A percentile compares a stretch with the other conserved stretches of the same genome.
These are phyloP conservation scores for Drosophila nasuta DNA, from an alignment of 1,140 invertebrate genomes.

Conservation along the genomic window DNA sequence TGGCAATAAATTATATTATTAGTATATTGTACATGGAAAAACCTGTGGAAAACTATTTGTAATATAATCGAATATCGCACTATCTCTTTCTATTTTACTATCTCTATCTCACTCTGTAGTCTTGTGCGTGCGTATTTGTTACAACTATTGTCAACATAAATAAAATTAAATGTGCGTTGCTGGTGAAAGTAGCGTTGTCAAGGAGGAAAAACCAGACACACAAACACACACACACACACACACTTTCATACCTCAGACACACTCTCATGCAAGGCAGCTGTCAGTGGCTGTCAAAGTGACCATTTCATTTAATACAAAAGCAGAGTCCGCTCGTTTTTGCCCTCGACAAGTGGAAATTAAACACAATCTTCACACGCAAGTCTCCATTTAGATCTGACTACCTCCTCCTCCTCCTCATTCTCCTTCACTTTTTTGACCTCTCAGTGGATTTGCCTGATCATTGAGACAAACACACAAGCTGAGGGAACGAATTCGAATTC, in stretches of 20 bases:
- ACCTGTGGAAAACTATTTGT: slow-evolving; percentile 64
- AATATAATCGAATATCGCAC: slow-evolving; percentile 58
- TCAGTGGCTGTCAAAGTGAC: slow-evolving; percentile 78
- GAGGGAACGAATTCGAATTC: not conserved
- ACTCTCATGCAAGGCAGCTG: slow-evolving; percentile 38
- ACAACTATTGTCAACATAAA: slow-evolving; percentile 80
- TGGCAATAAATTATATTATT: slow-evolving; percentile 81
- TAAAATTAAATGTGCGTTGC: slow-evolving; percentile 74
- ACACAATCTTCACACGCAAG: slow-evolving; percentile 48
- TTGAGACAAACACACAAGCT: slow-evolving; percentile 22
- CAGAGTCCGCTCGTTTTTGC: slow-evolving; percentile 47
- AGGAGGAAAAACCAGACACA: slow-evolving; percentile 24
- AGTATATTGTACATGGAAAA: slow-evolving; percentile 44
- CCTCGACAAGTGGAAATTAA: slow-evolving; percentile 73
- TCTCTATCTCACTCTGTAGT: slow-evolving; percentile 16
- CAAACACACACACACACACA: slow-evolving; percentile 25
- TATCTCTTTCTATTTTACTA: slow-evolving; percentile 6
- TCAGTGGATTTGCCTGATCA: slow-evolving; percentile 54
- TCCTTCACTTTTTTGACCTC: not conserved
- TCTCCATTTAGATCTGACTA: not conserved
- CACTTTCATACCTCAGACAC: slow-evolving; percentile 11
- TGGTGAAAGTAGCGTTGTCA: slow-evolving; percentile 45
- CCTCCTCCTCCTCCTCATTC: not conserved
- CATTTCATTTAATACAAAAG: slow-evolving; percentile 74
- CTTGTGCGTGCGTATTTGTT: slow-evolving; percentile 51